These are phyloP conservation scores for Dromiciops gliroides DNA, from an alignment of 2,113 vertebrate genomes.

Conservation along the genomic window DNA sequence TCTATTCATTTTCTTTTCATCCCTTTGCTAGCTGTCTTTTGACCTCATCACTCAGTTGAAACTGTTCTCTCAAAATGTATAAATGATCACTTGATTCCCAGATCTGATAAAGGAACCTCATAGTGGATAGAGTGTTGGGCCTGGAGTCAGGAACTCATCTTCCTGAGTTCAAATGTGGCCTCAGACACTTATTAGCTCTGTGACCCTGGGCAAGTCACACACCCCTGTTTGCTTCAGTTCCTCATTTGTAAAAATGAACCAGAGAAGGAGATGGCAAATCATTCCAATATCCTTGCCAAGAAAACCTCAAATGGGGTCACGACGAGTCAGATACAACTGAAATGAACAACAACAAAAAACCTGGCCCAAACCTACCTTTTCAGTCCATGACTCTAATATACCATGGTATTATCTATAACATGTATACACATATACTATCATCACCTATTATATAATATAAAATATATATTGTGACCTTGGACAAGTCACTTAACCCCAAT, in stretches of 20 bases:
- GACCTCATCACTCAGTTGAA: background rate
- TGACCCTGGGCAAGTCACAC: background rate
- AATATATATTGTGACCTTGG: background rate
- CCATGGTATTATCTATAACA: background rate
- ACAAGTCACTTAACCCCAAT: too few species aligned
- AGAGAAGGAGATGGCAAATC: background rate
- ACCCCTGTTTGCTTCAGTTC: background rate
- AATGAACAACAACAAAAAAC: background rate
- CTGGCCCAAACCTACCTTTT: background rate
- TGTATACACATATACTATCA: background rate
- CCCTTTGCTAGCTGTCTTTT: background rate
- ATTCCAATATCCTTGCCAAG: too few species aligned
- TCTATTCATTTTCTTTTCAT: background rate
- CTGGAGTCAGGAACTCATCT: background rate
- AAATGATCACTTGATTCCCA: background rate
- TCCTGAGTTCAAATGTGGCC: background rate
- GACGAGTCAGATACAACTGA: too few species aligned
- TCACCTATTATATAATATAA: background rate
- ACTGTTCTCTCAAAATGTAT: background rate
- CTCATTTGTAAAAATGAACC: background rate
- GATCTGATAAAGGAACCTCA: background rate
- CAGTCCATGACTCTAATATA: background rate
- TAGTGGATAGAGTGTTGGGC: background rate
- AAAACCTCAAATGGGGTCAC: background rate
- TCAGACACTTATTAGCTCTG: background rate